Evolutionary conservation across 2,888 invertebrate genomes (phyloP).

Genomic region (Metallyticus violacea): DNA sequence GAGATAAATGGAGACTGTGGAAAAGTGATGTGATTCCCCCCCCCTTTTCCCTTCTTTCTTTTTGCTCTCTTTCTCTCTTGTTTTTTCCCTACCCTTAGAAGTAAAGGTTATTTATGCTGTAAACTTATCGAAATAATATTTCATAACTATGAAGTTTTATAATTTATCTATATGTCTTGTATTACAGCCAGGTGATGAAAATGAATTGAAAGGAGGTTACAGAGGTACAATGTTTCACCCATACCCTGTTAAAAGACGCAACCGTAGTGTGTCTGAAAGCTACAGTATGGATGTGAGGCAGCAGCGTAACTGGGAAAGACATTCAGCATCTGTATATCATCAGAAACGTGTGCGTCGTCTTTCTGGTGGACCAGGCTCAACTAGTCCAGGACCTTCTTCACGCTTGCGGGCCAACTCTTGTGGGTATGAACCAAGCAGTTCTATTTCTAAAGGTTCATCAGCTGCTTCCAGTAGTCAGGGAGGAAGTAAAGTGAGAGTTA

Average conservation of each 20-base stretch:
- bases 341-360: constrained; percentile 43
- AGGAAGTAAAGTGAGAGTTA: constrained; percentile 11
- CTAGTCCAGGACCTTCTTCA: constrained; percentile 27
- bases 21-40: too few relatives aligned
- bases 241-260: constrained; percentile 54
- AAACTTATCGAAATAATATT: too few relatives aligned
- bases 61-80: too few relatives aligned
- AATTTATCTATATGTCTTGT: too few relatives aligned
- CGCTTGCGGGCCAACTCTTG: background rate
- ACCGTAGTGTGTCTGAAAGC: constrained; percentile 67
- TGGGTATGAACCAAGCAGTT: constrained; percentile 4
- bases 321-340: constrained; percentile 3
- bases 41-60: too few relatives aligned
- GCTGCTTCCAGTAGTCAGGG: background rate
- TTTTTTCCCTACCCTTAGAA: too few relatives aligned
- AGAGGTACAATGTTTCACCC: constrained; percentile 44
- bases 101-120: too few relatives aligned
- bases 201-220: constrained; percentile 44
- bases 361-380: constrained; percentile 46
- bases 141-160: too few relatives aligned
- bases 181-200: constrained; percentile 32
- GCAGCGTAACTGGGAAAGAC: background rate
- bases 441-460: background rate
- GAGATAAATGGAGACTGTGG: too few relatives aligned
- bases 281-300: constrained; percentile 27